Percentiles rank a stretch among this genome's conserved stretches.
Evolutionary conservation across 1,140 invertebrate species (phyloP).

Genomic region (Chymomyza costata): DNA sequence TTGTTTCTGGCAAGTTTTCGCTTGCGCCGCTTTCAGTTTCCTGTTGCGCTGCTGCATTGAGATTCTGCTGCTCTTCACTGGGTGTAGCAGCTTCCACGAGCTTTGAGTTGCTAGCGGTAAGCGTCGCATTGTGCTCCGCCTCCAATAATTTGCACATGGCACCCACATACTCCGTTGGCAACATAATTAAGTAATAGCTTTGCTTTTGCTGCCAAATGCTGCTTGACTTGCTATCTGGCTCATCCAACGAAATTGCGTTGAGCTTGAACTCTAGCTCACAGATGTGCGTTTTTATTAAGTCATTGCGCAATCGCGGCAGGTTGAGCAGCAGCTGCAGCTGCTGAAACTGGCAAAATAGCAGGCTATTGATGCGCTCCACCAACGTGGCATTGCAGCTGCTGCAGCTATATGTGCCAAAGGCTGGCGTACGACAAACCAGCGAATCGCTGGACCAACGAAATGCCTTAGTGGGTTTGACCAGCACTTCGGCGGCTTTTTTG

Average conservation of each 20-base stretch:
- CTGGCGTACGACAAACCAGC: slow-evolving; percentile 47
- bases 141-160: slow-evolving; percentile 79
- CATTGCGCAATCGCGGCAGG: slow-evolving; percentile 32
- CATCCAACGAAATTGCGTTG: background rate
- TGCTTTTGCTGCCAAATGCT: slow-evolving; percentile 45
- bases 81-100: background rate
- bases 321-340: slow-evolving; percentile 48
- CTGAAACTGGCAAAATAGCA: slow-evolving; percentile 55
- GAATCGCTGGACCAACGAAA: slow-evolving; percentile 29
- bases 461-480: slow-evolving; percentile 80
- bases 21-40: slow-evolving; percentile 19
- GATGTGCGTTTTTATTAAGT: slow-evolving; percentile 49
- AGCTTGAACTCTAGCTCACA: slow-evolving; percentile 43
- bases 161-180: slow-evolving; percentile 81
- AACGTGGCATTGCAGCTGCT: slow-evolving; percentile 42
- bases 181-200: slow-evolving; percentile 79
- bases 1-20: too few species aligned
- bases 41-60: slow-evolving; percentile 6
- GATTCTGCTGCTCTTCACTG: slow-evolving; percentile 10
- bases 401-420: slow-evolving; percentile 45
- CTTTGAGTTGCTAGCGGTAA: background rate
- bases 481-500: slow-evolving; percentile 89
- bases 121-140: slow-evolving; percentile 22
- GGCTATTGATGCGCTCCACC: slow-evolving; percentile 50
- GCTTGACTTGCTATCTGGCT: background rate